These are phyloP conservation scores for Cephalopachus bancanus DNA, from an alignment of 2,797 vertebrate genomes.

Conservation along the genomic window DNA sequence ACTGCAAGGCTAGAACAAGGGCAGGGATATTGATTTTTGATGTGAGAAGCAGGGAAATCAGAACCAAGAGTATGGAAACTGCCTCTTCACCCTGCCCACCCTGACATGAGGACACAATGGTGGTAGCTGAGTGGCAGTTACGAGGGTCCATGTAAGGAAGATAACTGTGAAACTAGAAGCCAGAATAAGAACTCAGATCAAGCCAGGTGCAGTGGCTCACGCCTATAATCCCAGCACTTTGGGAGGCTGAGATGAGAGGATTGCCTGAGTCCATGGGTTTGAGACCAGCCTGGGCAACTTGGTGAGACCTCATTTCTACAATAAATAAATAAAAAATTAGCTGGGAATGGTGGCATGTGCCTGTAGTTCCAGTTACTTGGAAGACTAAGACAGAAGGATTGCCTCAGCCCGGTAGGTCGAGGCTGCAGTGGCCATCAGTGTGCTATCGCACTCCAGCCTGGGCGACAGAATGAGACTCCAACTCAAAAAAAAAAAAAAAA, in stretches of 20 bases:
- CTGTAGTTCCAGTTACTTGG: background rate
- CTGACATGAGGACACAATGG: background rate
- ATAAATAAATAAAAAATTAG: background rate
- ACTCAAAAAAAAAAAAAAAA: background rate
- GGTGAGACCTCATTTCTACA: background rate
- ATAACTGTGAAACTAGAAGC: background rate
- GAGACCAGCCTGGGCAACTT: background rate
- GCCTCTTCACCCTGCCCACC: background rate
- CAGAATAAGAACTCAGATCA: background rate
- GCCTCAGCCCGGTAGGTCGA: background rate
- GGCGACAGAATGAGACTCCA: background rate
- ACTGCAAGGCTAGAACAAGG: background rate
- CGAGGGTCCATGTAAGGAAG: background rate
- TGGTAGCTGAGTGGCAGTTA: background rate
- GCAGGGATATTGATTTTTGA: background rate
- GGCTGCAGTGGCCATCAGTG: background rate
- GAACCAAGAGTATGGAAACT: background rate
- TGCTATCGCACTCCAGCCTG: background rate
- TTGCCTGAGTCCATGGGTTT: background rate
- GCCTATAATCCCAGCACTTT: background rate
- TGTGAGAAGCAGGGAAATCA: background rate
- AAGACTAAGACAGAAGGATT: background rate
- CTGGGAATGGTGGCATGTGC: background rate
- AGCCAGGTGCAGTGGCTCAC: background rate
- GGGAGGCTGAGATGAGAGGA: background rate